Evolutionary conservation across 2,113 vertebrate species (phyloP), one percentile per base, ranked within the genome.

Genomic region (Pleuronectes platessa): DNA sequence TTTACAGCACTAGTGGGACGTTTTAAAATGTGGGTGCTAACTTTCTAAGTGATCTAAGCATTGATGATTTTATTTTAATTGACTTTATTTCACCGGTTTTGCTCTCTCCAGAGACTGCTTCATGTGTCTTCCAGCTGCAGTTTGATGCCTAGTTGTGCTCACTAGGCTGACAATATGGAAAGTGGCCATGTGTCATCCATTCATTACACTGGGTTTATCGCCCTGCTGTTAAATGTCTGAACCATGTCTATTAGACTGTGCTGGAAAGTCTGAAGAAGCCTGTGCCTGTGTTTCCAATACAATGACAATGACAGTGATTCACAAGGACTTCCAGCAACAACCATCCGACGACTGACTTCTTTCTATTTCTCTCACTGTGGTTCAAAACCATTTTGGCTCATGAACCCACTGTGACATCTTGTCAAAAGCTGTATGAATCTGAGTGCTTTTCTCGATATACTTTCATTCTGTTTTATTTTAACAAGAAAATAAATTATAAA

Each of bases 141-240:
- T 47, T 58, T 35, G 58, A 54, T 18, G 31, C 24, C 23, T 54
- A 17, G 18, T 27, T 23, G 56, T 54, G 51, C 18, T 13, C 67
- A 51, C 5, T 20, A 18, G 12, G 40, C 40, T 51, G 47, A 18
- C 5, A 51, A 51, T 51, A 51, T 15, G 18, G 47, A 15, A 31
- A 76, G 27, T 45, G 31, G n/a, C 49, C 45, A 64, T 20, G 31
- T 73, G 47, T 51, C 47, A 51, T 51, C 47, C 1, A 51, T 51
- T 51, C 47, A 51, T 17, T 51, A 2, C 17, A 15, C 47, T 78
- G 56, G 51, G 51, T 74, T 64, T 21, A 80, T 68, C 35, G 20
- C 31, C 66, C 45, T 17, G 42, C 51, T 77, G 54, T 12, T 13
- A 42, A 42, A 67, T 67, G 18, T 59, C 56, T 61, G 37, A n/a